Conservation (phyloP, 2,113 vertebrate genomes). For the Ictalurus furcatus region DNA sequence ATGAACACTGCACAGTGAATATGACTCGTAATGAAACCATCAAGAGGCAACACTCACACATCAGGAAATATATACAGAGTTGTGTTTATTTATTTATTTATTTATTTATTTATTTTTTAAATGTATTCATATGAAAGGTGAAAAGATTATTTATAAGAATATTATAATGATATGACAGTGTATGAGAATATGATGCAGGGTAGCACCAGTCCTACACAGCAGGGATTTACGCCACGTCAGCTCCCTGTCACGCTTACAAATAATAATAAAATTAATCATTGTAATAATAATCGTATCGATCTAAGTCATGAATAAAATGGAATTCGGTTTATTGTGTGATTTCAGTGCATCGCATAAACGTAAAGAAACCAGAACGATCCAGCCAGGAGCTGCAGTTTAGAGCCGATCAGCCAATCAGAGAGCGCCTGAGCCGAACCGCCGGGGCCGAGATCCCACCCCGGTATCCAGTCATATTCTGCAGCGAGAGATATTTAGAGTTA, state of each 20-base stretch:
- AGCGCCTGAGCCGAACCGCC: slow-evolving; percentile 33
- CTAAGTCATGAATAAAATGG: not conserved
- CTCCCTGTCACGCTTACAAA: not conserved
- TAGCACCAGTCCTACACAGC: slow-evolving; percentile 31
- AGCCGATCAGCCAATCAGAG: slow-evolving; percentile 26
- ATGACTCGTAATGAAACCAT: not conserved
- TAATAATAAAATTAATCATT: not conserved
- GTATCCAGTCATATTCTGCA: slow-evolving; percentile 64
- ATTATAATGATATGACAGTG: not conserved
- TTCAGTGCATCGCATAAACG: slow-evolving; percentile 49
- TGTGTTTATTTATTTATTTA: slow-evolving; percentile 32
- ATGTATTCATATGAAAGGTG: slow-evolving; percentile 19
- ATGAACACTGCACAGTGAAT: too few species aligned
- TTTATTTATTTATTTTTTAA: slow-evolving; percentile 29
- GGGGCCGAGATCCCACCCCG: slow-evolving; percentile 55
- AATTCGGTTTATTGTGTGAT: slow-evolving; percentile 15
- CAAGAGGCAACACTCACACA: not conserved
- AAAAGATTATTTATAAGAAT: slow-evolving; percentile 31
- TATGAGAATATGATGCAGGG: slow-evolving; percentile 14
- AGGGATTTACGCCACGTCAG: slow-evolving; percentile 17
- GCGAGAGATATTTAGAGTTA: slow-evolving; percentile 32
- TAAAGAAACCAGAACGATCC: slow-evolving; percentile 44
- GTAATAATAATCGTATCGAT: not conserved
- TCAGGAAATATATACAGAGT: slow-evolving; percentile 3
- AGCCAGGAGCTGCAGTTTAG: slow-evolving; percentile 28